phyloP scores from a whole-genome alignment of 2,888 invertebrate species.

The Diloba caeruleocephala region DNA sequence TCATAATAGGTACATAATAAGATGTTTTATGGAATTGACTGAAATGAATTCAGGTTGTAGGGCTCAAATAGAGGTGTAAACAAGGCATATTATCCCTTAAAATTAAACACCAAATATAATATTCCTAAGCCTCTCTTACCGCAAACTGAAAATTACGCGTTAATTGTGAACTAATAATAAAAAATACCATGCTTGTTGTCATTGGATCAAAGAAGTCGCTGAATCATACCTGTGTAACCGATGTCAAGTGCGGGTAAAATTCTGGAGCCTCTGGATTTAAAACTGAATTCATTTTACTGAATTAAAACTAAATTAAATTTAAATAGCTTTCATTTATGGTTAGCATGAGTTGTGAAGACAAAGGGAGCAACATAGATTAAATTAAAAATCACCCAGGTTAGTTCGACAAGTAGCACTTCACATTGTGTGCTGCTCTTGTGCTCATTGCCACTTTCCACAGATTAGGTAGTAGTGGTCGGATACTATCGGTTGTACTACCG shows the following conservation, averaged over 20 bases:
- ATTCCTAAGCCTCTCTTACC: background rate
- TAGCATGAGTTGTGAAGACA: constrained; percentile 56
- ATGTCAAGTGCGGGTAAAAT: constrained; percentile 73
- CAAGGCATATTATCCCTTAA: background rate
- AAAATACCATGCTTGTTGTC: constrained; percentile 71
- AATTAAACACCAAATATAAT: background rate
- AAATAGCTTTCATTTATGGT: constrained; percentile 49
- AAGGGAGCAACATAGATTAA: constrained; percentile 47
- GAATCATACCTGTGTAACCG: constrained; percentile 73
- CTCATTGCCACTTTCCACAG: too few species aligned
- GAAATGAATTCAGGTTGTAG: constrained; percentile 2
- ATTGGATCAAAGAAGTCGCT: constrained; percentile 50
- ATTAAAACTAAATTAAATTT: constrained; percentile 44
- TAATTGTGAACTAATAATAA: constrained; percentile 6
- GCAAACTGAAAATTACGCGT: constrained; percentile 25
- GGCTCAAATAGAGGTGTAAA: background rate
- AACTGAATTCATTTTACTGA: constrained; percentile 73
- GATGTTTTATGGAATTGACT: background rate
- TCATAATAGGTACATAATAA: too few species aligned
- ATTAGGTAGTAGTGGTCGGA: too few species aligned
- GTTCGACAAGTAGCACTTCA: constrained; percentile 34
- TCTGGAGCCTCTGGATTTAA: constrained; percentile 83
- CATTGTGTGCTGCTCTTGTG: constrained; percentile 15
- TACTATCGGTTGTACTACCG: too few species aligned
- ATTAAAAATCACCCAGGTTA: constrained; percentile 39